These are phyloP conservation scores for Pygocentrus nattereri DNA, from an alignment of 2,797 vertebrate species.

Conservation along the genomic window DNA sequence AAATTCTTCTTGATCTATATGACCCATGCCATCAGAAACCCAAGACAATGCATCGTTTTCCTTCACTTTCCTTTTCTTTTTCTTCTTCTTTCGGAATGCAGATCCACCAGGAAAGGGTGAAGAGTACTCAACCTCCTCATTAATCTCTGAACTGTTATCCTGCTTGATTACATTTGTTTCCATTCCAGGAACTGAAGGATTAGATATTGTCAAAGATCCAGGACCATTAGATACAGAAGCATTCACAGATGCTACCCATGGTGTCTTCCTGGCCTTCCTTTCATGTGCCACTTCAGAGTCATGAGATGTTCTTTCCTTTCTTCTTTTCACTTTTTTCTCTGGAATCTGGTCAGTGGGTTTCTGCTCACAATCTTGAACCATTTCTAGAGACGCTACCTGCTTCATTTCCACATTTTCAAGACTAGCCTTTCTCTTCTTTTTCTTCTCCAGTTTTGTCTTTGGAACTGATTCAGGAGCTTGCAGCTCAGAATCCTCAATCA, in stretches of 20 bases:
- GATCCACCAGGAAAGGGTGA: background rate
- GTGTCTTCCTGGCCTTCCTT: background rate
- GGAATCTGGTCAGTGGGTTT: background rate
- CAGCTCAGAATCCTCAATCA: background rate
- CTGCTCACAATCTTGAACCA: background rate
- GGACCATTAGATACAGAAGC: background rate
- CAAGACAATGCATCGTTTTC: background rate
- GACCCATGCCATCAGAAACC: background rate
- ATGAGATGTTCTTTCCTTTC: background rate
- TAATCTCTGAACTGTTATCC: background rate
- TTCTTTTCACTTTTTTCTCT: slow-evolving; percentile 16
- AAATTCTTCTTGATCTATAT: background rate
- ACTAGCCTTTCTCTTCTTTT: background rate
- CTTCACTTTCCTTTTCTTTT: slow-evolving; percentile 18
- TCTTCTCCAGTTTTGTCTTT: background rate
- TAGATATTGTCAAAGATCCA: background rate
- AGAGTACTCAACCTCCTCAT: background rate
- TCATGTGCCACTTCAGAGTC: background rate
- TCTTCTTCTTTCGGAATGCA: slow-evolving; percentile 24
- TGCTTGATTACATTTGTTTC: background rate
- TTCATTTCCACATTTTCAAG: background rate
- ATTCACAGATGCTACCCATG: background rate
- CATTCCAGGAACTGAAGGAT: background rate
- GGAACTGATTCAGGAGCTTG: background rate
- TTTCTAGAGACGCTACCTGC: background rate